phyloP scores from a whole-genome alignment of 2,888 invertebrate species.

The Oscheius sp. region DNA sequence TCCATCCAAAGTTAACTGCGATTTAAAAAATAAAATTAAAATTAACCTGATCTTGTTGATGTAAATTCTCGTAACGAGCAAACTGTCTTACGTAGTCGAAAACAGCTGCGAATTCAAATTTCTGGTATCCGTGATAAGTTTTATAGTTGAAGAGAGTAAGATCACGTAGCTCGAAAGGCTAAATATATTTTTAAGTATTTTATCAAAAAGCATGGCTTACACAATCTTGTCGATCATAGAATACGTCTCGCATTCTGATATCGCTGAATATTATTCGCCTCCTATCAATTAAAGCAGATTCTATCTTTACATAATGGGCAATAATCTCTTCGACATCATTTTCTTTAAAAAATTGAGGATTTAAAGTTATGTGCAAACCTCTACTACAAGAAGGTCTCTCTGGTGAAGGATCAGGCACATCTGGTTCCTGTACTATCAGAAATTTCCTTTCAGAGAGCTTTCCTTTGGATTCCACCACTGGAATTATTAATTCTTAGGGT shows the following conservation, averaged over 20 bases:
- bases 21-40: not conserved
- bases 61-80: not conserved
- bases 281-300: not conserved
- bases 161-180: conserved; percentile 1
- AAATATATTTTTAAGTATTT: not conserved
- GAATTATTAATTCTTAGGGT: too few relatives aligned
- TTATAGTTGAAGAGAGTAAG: not conserved
- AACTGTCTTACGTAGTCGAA: conserved; percentile 1
- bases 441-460: not conserved
- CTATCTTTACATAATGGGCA: not conserved
- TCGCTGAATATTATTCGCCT: not conserved
- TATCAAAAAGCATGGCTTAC: not conserved
- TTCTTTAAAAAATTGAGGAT: too few relatives aligned
- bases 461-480: conserved; percentile 18
- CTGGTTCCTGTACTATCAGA: not conserved
- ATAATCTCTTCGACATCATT: not conserved
- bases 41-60: not conserved
- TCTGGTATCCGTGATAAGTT: not conserved
- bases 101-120: not conserved
- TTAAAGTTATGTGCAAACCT: too few relatives aligned
- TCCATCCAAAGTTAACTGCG: not conserved
- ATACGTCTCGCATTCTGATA: not conserved
- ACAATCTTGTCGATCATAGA: not conserved
- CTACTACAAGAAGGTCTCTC: not conserved
- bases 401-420: not conserved